Base-by-base conservation (phyloP, 2,113 vertebrate species). In the Pseudonaja textilis region DNA sequence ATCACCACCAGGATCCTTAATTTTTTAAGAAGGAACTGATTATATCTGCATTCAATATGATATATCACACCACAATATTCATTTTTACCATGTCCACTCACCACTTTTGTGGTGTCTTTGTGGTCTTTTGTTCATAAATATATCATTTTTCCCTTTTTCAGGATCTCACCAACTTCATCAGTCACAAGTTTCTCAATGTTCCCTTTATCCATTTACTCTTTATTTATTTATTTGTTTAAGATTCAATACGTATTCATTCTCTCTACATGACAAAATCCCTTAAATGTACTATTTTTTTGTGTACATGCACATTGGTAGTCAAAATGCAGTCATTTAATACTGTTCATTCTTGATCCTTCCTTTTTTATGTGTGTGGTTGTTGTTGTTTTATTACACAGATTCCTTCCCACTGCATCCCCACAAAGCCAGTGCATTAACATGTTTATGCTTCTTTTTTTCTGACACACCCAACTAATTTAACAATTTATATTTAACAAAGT, bases 1-100 rank as follows among this genome's bases (percentile, higher is more conserved):
- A 26, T 34, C 45, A 91, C 89, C 89, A 50, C 89, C 47, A 91
- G 55, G 85, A 59, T 0, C 23, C 22, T 93, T 55, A 0, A 89
- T 90, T 85, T 89, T 47, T n/a, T 47, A n/a, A n/a, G n/a, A n/a
- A n/a, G 89, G 91, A 87, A 92, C 95, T 96, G 93, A 96, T 96
- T 96, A 93, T 93, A 95, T 92, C 69, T 90, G 50, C 91, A 96
- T 86, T 56, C 0, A 0, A 81, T 64, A 88, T 91, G n/a, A 34
- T n/a, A 18, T 34, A 74, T 34, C 64, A 74, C 11, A 64, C 61
- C 61, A 64, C 29, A n/a, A 4, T 5, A 64, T 14, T 74, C 18
- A 14, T 34, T 74, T 74, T 34, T 74, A 64, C 11, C 26, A 74
- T 34, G n/a, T 18, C 12, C n/a, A 74, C 1, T 74, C 64, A 74